Base-by-base conservation (phyloP, 2,797 vertebrate species). In the Neoniphon sammara region DNA sequence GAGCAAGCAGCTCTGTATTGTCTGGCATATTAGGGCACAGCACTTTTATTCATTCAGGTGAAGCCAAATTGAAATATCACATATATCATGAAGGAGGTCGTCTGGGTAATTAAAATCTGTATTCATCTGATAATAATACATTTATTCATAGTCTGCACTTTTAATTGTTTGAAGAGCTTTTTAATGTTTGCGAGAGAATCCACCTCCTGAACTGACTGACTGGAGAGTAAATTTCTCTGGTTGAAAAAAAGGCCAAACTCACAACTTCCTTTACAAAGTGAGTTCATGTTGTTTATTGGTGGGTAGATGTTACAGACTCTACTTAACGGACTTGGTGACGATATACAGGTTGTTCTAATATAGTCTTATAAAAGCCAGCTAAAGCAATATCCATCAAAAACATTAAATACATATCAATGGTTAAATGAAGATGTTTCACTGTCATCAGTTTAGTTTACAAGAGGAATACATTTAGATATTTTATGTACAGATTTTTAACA, bases 271-370 rank as follows among this genome's bases (percentile, higher is more conserved):
- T 75, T 46, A 36, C 44, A 56, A 49, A 49, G 46, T 49, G 46
- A 18, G n/a, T 58, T 74, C 18, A 31, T 21, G 66, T 71, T 65
- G 20, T 73, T 81, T 21, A 54, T 17, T 59, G 46, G 52, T 54
- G 44, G 53, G 76, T 77, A 66, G 46, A 58, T 18, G 31, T 60
- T 8, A 52, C 0, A 79, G 60, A 31, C 44, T 39, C 0, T 50
- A 23, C 2, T 59, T 49, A 58, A 65, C 7, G 1, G 23, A 63
- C 4, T 20, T 23, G 9, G 18, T 50, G 1, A 82, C 46, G 39
- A 64, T 46, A 61, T 23, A 77, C 18, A 75, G 36, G 77, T 80
- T 61, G 77, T 80, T 61, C 11, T 53, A 44, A 59, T 42, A 2
- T 53, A 54, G 9, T 49, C n/a, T 49, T 2, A 39, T 15, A 71